phyloP scores from a whole-genome alignment of 2,888 invertebrate genomes.

The Tupiocoris notatus region DNA sequence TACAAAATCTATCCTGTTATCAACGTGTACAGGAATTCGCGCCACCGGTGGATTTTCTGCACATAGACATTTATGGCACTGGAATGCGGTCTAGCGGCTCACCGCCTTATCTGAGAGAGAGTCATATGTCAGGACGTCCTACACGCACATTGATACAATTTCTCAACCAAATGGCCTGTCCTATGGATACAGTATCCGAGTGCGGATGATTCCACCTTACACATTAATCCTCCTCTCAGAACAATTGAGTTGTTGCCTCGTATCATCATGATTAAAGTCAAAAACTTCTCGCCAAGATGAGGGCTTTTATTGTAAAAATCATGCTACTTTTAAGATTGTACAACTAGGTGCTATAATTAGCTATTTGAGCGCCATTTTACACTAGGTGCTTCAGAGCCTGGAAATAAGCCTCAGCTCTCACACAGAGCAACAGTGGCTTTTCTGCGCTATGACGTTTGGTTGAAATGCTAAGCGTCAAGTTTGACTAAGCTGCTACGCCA shows the following conservation, averaged over 20 bases:
- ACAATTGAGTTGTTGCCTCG: not conserved
- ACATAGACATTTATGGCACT: constrained; percentile 73
- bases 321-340: too few species aligned
- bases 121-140: constrained; percentile 66
- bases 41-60: constrained; percentile 64
- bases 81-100: constrained; percentile 61
- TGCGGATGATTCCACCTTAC: constrained; percentile 33
- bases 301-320: too few species aligned
- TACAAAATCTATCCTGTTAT: too few species aligned
- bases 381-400: too few species aligned
- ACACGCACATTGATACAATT: constrained; percentile 64
- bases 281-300: not conserved
- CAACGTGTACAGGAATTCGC: constrained; percentile 65
- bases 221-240: not conserved
- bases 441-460: too few species aligned
- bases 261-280: not conserved
- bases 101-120: constrained; percentile 62
- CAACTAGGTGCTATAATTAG: too few species aligned
- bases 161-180: constrained; percentile 51
- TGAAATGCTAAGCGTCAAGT: too few species aligned
- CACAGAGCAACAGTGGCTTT: too few species aligned
- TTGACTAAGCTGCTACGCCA: too few species aligned
- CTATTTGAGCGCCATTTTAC: too few species aligned
- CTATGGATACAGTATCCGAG: constrained; percentile 37
- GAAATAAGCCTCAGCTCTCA: too few species aligned